Evolutionary conservation across 2,888 invertebrate genomes (phyloP), one percentile per base, ranked within the genome.

Genomic region (Camponotus fellah): DNA sequence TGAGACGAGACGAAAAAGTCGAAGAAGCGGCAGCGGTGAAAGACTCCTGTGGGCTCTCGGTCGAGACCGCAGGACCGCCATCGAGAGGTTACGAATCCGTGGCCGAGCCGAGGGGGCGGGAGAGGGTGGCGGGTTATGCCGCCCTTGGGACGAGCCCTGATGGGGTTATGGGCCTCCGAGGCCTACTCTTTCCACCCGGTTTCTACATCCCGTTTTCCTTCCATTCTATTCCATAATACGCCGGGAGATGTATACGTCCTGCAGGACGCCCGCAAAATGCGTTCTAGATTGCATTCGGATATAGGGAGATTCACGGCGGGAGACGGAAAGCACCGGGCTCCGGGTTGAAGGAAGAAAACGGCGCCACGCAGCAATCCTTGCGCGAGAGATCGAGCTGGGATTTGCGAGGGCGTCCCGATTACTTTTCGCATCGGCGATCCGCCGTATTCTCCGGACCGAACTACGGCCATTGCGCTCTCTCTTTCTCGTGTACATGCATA

Each of bases 81-180:
- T 84, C 87, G 79, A 71, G 60, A 80, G 89, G 89, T 86, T 87
- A 88, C 88, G 89, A 89, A 91, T 87, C 85, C 71, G 75, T 79
- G 72, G 82, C 81, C 86, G 74, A 88, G 65, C 34, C 34, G 43
- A 72, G 74, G 80, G 82, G 72, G 85, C 69, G 85, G 75, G 81
- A 86, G 81, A 88, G 69, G 58, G 84, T 88, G 85, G 86, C 85
- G 88, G 90, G 93, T 94, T 93, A 95, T 94, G 92, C 90, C 87
- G 91, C 94, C 94, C 94, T 83, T 91, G 94, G 93, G 94, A 94
- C 89, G 84, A 92, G 92, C 94, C 94, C 95, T 95, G 96, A 96
- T 96, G 95, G 96, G 96, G 96, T 96, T 96, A 96, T 95, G 95
- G 95, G 95, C 95, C 96, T 95, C 96, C 88, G 93, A 94, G 95